These are phyloP conservation scores for Borostomias antarcticus DNA, from an alignment of 2,797 vertebrate species.

Conservation along the genomic window DNA sequence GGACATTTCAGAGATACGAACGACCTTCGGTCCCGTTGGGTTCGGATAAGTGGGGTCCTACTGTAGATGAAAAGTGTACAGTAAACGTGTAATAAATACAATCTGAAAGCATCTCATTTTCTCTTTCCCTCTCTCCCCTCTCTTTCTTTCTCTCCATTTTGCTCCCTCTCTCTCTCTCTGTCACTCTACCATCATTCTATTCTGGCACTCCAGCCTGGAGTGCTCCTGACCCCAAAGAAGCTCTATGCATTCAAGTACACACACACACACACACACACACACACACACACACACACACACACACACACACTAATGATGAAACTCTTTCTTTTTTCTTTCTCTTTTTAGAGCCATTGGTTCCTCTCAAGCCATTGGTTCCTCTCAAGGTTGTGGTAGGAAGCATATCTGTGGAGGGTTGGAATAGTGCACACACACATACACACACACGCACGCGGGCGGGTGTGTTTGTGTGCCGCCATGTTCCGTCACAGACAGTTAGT, in stretches of 20 bases:
- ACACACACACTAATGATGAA: slow-evolving; percentile 3
- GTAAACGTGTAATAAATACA: neutral
- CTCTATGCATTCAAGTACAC: neutral
- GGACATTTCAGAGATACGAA: too few species aligned
- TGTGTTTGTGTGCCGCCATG: slow-evolving; percentile 39
- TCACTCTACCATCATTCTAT: slow-evolving; percentile 20
- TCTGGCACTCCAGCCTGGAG: slow-evolving; percentile 5
- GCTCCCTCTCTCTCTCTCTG: neutral
- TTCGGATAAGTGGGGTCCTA: too few species aligned
- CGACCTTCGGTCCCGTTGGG: too few species aligned
- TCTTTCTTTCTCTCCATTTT: neutral
- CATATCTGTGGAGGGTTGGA: neutral
- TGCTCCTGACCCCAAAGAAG: slow-evolving; percentile 20
- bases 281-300: slow-evolving; percentile 9
- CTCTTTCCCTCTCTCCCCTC: neutral
- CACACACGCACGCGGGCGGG: neutral
- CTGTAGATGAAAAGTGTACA: too few species aligned
- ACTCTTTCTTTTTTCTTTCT: neutral
- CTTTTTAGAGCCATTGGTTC: too few species aligned
- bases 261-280: slow-evolving; percentile 12
- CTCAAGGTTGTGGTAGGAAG: neutral
- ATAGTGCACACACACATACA: neutral
- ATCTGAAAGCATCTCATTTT: neutral
- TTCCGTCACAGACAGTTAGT: slow-evolving; percentile 50
- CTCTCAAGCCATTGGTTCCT: slow-evolving; percentile 5